Conservation (phyloP, 2,113 vertebrate species). For the Elephantulus edwardii region DNA sequence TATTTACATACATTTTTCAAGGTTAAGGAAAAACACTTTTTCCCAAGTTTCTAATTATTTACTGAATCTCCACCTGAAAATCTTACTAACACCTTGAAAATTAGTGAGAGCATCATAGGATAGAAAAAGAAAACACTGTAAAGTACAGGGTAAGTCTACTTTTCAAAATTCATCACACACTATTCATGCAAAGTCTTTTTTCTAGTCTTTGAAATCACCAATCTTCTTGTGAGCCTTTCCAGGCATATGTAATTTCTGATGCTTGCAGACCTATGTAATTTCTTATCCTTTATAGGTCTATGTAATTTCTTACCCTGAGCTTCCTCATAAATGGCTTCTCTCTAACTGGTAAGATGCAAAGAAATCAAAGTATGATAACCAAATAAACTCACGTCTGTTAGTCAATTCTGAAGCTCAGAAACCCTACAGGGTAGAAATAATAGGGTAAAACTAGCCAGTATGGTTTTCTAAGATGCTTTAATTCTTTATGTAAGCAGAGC, state of each 20-base stretch:
- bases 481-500: too few species aligned
- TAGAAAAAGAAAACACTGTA: not conserved
- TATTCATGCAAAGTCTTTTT: not conserved
- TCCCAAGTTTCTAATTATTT: not conserved
- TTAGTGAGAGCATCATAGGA: not conserved
- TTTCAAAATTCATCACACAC: not conserved
- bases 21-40: not conserved
- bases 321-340: not conserved
- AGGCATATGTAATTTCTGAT: too few species aligned
- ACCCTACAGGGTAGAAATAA: not conserved
- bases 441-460: too few species aligned
- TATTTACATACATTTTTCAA: not conserved
- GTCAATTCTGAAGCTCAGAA: not conserved
- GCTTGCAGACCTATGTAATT: too few species aligned
- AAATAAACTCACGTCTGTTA: not conserved
- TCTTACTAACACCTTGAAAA: not conserved
- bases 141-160: not conserved
- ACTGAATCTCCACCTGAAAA: not conserved
- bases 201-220: not conserved
- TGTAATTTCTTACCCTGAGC: not conserved
- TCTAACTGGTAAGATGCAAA: not conserved
- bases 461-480: too few species aligned
- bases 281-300: too few species aligned
- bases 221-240: not conserved
- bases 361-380: not conserved